These are phyloP conservation scores for Amitus sp. DNA, from an alignment of 2,888 invertebrate species.

Conservation along the genomic window DNA sequence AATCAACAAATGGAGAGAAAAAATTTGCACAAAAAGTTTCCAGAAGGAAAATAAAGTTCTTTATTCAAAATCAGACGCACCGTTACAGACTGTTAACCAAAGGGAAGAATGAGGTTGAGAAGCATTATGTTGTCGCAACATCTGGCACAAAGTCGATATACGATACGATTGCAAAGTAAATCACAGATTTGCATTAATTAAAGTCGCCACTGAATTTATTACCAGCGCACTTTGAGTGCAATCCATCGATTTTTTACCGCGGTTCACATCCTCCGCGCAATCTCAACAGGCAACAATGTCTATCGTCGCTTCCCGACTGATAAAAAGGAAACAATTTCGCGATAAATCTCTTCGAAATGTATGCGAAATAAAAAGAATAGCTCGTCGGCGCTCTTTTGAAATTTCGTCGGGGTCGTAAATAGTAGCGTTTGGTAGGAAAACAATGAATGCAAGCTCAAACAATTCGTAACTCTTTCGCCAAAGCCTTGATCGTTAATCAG, in stretches of 20 bases:
- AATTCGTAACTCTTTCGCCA: not conserved
- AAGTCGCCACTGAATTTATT: not conserved
- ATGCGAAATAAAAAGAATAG: not conserved
- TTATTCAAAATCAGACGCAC: not conserved
- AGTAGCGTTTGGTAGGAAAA: not conserved
- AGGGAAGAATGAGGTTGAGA: not conserved
- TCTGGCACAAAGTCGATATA: not conserved
- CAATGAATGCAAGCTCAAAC: not conserved
- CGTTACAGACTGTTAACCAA: not conserved
- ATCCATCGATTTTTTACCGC: too few relatives aligned
- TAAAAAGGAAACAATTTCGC: not conserved
- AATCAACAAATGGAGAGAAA: too few relatives aligned
- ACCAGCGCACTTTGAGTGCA: too few relatives aligned
- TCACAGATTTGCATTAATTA: not conserved
- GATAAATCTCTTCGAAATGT: not conserved
- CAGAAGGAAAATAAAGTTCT: not conserved
- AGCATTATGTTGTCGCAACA: not conserved
- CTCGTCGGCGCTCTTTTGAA: not conserved
- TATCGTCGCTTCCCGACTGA: too few relatives aligned
- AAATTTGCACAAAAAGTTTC: not conserved
- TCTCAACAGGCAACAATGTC: too few relatives aligned
- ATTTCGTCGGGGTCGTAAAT: not conserved
- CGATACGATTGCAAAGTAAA: not conserved
- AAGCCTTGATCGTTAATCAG: not conserved
- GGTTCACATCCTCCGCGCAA: too few relatives aligned